A percentile compares a stretch with the other conserved stretches of the same genome.
Conservation (phyloP, 1,140 invertebrate species). For the Drosophila serrata region DNA sequence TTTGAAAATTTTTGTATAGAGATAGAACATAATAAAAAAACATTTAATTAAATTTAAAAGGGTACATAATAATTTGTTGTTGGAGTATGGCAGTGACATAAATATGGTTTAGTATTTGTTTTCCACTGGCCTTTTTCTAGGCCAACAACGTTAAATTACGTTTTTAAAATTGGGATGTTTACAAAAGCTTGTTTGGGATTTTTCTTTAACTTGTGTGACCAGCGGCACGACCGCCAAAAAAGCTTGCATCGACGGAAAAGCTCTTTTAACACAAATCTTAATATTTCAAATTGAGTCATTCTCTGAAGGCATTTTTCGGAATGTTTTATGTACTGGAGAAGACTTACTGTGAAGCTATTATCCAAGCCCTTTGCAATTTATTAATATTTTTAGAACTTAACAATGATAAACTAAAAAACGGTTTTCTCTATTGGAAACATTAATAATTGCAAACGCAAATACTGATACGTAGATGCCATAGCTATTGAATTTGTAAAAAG, state of each 20-base stretch:
- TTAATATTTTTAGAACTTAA: not conserved
- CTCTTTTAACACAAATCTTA: not conserved
- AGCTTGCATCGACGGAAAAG: not conserved
- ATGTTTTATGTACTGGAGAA: too few relatives aligned
- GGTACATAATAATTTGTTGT: not conserved
- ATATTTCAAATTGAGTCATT: not conserved
- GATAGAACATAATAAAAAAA: not conserved
- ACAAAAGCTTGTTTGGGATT: constrained; percentile 43
- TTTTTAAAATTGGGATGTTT: constrained; percentile 46
- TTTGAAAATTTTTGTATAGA: too few relatives aligned
- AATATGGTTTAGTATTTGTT: not conserved
- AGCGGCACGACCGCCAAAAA: constrained; percentile 32
- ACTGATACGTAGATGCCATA: too few relatives aligned
- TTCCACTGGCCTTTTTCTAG: constrained; percentile 32
- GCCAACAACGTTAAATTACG: constrained; percentile 51
- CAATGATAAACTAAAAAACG: too few relatives aligned
- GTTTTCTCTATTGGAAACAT: too few relatives aligned
- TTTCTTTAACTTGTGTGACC: constrained; percentile 27
- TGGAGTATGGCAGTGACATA: not conserved
- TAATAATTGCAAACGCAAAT: too few relatives aligned
- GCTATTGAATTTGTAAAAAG: too few relatives aligned
- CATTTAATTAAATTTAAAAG: not conserved
- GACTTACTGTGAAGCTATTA: too few relatives aligned
- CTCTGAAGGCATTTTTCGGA: too few relatives aligned
- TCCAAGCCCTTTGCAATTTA: too few relatives aligned